phyloP scores from a whole-genome alignment of 2,888 invertebrate genomes.

The Gonocerus acuteangulatus region DNA sequence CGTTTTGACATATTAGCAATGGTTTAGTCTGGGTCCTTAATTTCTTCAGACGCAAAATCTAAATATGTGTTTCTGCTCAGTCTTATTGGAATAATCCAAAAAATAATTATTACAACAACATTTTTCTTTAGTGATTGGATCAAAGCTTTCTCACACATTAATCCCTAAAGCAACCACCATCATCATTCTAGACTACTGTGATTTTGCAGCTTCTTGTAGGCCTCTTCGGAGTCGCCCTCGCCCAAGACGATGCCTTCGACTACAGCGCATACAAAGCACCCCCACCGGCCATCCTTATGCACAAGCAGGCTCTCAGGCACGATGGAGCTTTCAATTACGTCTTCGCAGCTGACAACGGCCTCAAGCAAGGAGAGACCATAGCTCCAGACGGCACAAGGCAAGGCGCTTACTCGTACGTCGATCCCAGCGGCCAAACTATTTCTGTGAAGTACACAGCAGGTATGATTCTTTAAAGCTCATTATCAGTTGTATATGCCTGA shows the following conservation, averaged over 20 bases:
- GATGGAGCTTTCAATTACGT: slow-evolving; percentile 61
- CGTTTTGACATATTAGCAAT: too few species aligned
- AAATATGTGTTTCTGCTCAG: too few species aligned
- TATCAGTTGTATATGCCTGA: not conserved
- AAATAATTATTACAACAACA: too few species aligned
- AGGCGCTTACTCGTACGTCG: slow-evolving; percentile 58
- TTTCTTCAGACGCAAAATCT: too few species aligned
- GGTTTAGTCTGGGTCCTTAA: too few species aligned
- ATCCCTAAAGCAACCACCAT: too few species aligned
- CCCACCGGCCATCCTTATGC: slow-evolving; percentile 51
- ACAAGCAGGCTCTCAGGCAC: slow-evolving; percentile 56
- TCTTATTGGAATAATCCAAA: too few species aligned
- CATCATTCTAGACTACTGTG: too few species aligned
- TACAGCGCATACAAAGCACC: slow-evolving; percentile 41
- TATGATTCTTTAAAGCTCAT: too few species aligned
- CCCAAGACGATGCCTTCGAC: slow-evolving; percentile 31
- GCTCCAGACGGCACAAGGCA: slow-evolving; percentile 59
- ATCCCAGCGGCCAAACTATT: slow-evolving; percentile 57
- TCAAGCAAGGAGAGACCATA: slow-evolving; percentile 60
- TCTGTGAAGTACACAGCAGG: slow-evolving; percentile 53
- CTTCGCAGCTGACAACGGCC: slow-evolving; percentile 61
- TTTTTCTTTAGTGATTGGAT: too few species aligned
- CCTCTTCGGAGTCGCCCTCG: slow-evolving; percentile 25
- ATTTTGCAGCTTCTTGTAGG: slow-evolving; percentile 18
- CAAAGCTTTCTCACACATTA: too few species aligned